phyloP scores from a whole-genome alignment of 2,113 vertebrate species.

The cattle (Bos taurus) region DNA sequence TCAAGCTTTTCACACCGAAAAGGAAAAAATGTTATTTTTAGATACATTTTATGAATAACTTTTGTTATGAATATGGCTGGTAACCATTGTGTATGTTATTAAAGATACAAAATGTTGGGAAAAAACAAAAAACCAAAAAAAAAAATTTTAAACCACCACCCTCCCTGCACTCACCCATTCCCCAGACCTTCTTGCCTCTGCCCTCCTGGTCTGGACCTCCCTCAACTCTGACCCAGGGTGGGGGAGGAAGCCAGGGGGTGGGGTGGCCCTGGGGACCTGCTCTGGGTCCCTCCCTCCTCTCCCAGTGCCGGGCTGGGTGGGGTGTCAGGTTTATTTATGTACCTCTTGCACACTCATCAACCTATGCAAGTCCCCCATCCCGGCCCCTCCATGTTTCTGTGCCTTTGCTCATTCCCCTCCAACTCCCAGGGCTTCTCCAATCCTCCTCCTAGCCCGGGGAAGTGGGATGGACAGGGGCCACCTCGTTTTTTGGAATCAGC shows the following conservation, averaged over 20 bases:
- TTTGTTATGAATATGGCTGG: slow-evolving; percentile 87
- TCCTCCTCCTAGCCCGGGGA: slow-evolving; percentile 36
- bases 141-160: slow-evolving; percentile 54
- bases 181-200: slow-evolving; percentile 49
- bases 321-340: slow-evolving; percentile 78
- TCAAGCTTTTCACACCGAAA: slow-evolving; percentile 76
- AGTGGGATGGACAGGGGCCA: slow-evolving; percentile 58
- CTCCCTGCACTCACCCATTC: slow-evolving; percentile 53
- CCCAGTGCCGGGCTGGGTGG: slow-evolving; percentile 74
- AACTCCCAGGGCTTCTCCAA: slow-evolving; percentile 52
- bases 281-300: slow-evolving; percentile 59
- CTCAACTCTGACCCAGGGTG: slow-evolving; percentile 2
- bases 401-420: slow-evolving; percentile 68
- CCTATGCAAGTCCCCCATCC: slow-evolving; percentile 75
- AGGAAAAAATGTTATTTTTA: slow-evolving; percentile 83
- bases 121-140: slow-evolving; percentile 70
- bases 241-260: slow-evolving; percentile 42
- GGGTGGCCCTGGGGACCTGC: slow-evolving; percentile 53
- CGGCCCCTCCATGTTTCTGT: slow-evolving; percentile 69
- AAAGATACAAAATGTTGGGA: slow-evolving; percentile 79
- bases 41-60: slow-evolving; percentile 86
- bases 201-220: slow-evolving; percentile 51
- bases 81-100: slow-evolving; percentile 84
- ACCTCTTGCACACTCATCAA: slow-evolving; percentile 77
- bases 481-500: slow-evolving; percentile 64